A percentile compares a stretch with the other conserved stretches of the same genome.
phyloP scores from a whole-genome alignment of 2,888 invertebrate genomes.

The Andrena dorsata region DNA sequence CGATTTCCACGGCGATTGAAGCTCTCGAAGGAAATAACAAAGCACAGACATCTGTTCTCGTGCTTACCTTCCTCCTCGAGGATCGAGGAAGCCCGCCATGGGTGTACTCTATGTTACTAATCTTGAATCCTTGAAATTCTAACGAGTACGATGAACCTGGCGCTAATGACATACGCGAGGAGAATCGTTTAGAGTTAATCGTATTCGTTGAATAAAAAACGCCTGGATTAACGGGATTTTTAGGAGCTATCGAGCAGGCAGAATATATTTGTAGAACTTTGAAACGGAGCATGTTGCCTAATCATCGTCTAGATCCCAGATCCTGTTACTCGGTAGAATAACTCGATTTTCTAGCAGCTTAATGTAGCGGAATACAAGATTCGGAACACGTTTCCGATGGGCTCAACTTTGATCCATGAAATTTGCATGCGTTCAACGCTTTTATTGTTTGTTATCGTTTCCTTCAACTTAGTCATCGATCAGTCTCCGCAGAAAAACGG shows the following conservation, averaged over 20 bases:
- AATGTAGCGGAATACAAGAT: neutral
- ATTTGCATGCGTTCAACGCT: neutral
- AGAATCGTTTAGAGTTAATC: neutral
- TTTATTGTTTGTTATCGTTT: neutral
- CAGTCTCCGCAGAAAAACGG: neutral
- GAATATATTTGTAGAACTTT: neutral
- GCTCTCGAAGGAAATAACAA: neutral
- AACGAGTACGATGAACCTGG: constrained; percentile 3
- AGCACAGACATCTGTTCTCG: neutral
- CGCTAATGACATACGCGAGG: neutral
- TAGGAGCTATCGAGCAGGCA: neutral
- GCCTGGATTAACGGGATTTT: constrained; percentile 11
- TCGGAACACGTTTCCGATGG: neutral
- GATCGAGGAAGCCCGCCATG: neutral
- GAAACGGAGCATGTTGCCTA: no score
- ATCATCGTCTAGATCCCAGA: neutral
- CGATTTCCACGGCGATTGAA: neutral
- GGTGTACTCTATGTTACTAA: neutral
- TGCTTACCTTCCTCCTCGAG: neutral
- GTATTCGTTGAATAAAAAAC: neutral
- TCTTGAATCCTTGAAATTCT: neutral
- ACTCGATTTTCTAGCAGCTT: neutral
- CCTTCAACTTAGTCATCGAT: neutral
- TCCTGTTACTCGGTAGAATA: neutral
- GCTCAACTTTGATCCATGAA: neutral